These are phyloP conservation scores for Rhipidura dahli DNA, from an alignment of 2,113 vertebrate genomes.

Conservation along the genomic window DNA sequence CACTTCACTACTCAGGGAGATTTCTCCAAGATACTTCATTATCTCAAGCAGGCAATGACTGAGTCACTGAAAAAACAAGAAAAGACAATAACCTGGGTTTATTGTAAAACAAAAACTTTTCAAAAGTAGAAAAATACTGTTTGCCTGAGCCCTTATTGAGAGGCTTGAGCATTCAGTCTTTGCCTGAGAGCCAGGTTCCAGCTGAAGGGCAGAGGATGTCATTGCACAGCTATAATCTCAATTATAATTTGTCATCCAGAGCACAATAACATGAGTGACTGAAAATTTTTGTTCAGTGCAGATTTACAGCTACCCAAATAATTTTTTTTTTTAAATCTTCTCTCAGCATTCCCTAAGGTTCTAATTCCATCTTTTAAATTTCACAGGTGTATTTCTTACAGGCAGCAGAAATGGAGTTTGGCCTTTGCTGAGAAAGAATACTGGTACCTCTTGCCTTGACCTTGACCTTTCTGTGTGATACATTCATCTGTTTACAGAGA, in stretches of 20 bases:
- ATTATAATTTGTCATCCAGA: background rate
- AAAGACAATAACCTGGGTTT: background rate
- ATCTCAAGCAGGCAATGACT: background rate
- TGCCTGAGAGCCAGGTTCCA: accelerated
- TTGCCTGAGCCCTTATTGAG: background rate
- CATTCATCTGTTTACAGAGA: background rate
- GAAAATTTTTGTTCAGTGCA: background rate
- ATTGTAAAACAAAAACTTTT: background rate
- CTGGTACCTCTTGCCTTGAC: background rate
- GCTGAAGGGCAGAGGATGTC: background rate
- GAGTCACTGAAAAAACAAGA: background rate
- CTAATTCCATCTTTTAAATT: background rate
- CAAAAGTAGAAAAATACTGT: background rate
- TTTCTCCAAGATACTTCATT: background rate
- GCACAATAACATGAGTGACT: background rate
- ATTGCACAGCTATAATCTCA: background rate
- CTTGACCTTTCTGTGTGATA: background rate
- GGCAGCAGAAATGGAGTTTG: background rate
- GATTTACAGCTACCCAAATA: background rate
- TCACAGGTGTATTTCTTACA: background rate
- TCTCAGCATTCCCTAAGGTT: background rate
- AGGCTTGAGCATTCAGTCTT: background rate
- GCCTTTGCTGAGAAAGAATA: background rate
- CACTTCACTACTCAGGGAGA: background rate
- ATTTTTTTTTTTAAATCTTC: background rate